phyloP scores from a whole-genome alignment of 2,797 vertebrate species.

The Alcedo quadribrachys region DNA sequence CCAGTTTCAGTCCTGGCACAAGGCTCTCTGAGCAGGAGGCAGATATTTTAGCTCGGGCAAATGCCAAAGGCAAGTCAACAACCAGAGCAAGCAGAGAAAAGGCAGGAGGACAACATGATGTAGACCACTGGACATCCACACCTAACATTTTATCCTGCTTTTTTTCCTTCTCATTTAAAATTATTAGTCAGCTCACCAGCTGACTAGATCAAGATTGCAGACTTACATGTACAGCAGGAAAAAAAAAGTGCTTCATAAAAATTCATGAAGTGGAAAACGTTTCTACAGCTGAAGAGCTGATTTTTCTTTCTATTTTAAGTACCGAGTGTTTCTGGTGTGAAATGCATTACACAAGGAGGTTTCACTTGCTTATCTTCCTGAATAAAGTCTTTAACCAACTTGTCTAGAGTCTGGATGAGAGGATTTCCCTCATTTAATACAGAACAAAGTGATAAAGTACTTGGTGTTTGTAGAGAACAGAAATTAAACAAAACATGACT shows the following conservation, averaged over 20 bases:
- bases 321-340: background rate
- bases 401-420: background rate
- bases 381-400: background rate
- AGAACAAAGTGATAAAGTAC: background rate
- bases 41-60: background rate
- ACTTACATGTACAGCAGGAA: background rate
- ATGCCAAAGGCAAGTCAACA: background rate
- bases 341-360: background rate
- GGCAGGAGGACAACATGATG: background rate
- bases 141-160: background rate
- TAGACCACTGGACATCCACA: background rate
- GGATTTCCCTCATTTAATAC: background rate
- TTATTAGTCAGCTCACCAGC: background rate
- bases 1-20: conserved; percentile 38
- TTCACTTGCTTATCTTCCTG: background rate
- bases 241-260: conserved; percentile 36
- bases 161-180: background rate
- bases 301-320: conserved; percentile 35
- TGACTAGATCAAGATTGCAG: background rate
- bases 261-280: conserved; percentile 27
- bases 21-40: background rate
- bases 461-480: background rate
- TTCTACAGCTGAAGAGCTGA: conserved; percentile 35
- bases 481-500: background rate
- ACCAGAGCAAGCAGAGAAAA: background rate